Evolutionary conservation across 2,888 invertebrate species (phyloP).

Genomic region (Lissonota sp.): DNA sequence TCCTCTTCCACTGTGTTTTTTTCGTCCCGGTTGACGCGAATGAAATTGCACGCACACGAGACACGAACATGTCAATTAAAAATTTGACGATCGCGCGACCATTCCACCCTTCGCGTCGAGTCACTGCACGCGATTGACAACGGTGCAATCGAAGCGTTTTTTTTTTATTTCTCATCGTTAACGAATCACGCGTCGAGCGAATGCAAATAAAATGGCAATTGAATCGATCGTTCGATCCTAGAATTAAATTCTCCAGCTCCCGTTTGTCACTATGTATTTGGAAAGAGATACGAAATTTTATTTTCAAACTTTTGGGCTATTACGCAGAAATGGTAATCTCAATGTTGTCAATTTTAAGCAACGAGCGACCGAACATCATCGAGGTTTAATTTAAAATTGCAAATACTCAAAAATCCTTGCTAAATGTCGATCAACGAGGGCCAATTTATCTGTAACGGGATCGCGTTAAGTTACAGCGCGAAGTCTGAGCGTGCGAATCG

Average conservation of each 20-base stretch:
- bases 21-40: neutral
- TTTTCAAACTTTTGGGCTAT: neutral
- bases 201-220: neutral
- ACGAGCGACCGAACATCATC: no score
- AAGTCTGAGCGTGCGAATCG: no score
- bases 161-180: neutral
- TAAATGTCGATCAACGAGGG: no score
- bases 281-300: neutral
- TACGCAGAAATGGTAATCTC: no score
- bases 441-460: no score
- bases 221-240: neutral
- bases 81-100: constrained; percentile 27
- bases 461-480: no score
- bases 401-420: no score
- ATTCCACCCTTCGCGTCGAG: neutral
- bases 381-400: no score
- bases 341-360: no score
- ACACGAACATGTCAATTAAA: constrained; percentile 35
- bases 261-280: no score
- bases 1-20: neutral
- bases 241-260: no score
- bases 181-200: neutral
- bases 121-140: constrained; percentile 28
- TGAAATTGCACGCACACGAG: constrained; percentile 35
- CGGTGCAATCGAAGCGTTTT: neutral